Base-by-base conservation (phyloP, 2,888 invertebrate genomes). In the Brenthis ino region DNA sequence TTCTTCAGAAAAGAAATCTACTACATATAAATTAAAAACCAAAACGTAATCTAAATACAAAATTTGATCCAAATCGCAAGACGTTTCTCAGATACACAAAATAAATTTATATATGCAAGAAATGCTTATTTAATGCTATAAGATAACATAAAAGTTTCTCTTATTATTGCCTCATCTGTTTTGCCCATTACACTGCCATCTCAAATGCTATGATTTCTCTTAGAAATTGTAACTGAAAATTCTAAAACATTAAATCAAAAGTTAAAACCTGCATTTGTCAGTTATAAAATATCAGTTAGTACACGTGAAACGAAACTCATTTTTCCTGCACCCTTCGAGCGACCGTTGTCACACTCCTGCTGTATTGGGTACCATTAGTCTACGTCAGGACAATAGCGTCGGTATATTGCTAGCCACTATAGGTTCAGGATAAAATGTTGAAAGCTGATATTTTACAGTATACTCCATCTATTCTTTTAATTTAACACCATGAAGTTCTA, bases 311-410 rank as follows among this genome's bases (percentile, higher is more conserved):
- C 63, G 63, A 43, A 43, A 43, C 37, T 63, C 63, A 63, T 54
- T 63, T 63, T 53, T 63, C 53, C 20, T 53, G 48, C 58, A 47
- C 63, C 63, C 63, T 63, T 14, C 43, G 2, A 63, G 51, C 53
- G 33, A 63, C 63, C 63, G 63, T 63, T 43, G 63, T 63, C 63
- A 53, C 63, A 53, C 60, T 60, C 50, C 37, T 54, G 54, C 63
- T 37, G 53, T 63, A 63, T 24, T 63, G 63, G 63, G 53, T 37
- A 20, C 63, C 54, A 63, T 63, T 63, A 54, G 37, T 63, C 63
- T 63, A 13, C 37, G 63, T 63, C 63, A 37, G 63, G 53, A 63
- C 63, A 63, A 54, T 63, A 24, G 20, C 11, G 53, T 13, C 16
- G 43, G 20, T 63, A 63, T 11, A 54, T 54, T 51, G 63, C 33